Base-by-base conservation (phyloP, 2,888 invertebrate species). In the Amaurobius ferox region DNA sequence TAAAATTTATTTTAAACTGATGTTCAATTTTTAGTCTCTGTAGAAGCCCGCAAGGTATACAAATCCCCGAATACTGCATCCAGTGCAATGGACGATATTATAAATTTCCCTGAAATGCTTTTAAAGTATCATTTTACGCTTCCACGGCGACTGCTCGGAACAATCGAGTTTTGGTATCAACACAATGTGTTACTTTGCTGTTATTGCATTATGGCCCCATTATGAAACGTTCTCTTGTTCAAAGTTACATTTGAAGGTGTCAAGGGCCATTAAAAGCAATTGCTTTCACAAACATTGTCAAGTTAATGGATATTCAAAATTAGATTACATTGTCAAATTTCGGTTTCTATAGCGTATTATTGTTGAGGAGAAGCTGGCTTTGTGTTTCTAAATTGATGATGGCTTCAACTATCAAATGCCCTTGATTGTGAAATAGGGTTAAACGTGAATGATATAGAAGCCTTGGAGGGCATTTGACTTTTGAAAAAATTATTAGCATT, bases 61-160 rank as follows among this genome's bases (percentile, higher is more conserved):
- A n/a, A n/a, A n/a, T n/a, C n/a, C n/a, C n/a, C n/a, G n/a, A n/a
- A n/a, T n/a, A n/a, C n/a, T n/a, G n/a, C n/a, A n/a, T n/a, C n/a
- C n/a, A n/a, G n/a, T n/a, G n/a, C n/a, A 35, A 35, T 35, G 5
- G 11, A 35, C 35, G 11, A 7, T 5, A 35, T 35, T 35, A 35
- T 35, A 35, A 35, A 35, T 44, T 44, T 44, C 16, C 44, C 44
- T 7, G 16, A 44, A 44, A 44, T 44, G 44, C 44, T 44, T 44
- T 44, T 44, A 44, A 44, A 44, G 16, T 44, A 44, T 44, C 44
- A 44, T 44, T 44, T 44, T 44, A 44, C 44, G 44, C 44, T 44
- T 16, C 44, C 44, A 7, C 16, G 16, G 16, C 44, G 44, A 2
- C 44, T 44, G 44, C 2, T 16, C 11, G 16, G 16, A 7, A 44